phyloP scores from a whole-genome alignment of 2,888 invertebrate genomes.

The Patella ulyssiponensis region DNA sequence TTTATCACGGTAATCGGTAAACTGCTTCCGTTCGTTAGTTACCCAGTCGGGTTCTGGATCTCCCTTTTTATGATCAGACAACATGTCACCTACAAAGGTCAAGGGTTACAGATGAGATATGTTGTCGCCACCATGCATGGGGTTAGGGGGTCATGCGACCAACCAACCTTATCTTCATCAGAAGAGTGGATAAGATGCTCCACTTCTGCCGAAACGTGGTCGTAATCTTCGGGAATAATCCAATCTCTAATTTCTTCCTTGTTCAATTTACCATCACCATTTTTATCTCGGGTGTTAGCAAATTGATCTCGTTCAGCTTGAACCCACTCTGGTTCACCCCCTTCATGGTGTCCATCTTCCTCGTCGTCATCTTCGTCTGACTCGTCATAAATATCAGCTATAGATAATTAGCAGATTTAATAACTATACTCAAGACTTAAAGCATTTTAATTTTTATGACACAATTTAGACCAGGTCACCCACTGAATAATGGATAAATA shows the following conservation, averaged over 20 bases:
- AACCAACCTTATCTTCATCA: conserved; percentile 82
- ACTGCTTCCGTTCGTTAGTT: conserved; percentile 91
- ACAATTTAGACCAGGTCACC: no score
- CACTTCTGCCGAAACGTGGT: conserved; percentile 95
- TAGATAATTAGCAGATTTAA: conserved; percentile 35
- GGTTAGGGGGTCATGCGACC: neutral
- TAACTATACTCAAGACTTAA: no score
- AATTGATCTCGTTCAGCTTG: conserved; percentile 93
- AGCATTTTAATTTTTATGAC: no score
- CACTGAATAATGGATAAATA: no score
- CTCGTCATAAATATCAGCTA: conserved; percentile 71
- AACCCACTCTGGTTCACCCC: conserved; percentile 93
- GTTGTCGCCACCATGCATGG: conserved; percentile 10
- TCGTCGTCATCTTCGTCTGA: conserved; percentile 55
- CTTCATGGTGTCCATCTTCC: conserved; percentile 47
- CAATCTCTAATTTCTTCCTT: conserved; percentile 84
- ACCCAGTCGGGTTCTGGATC: conserved; percentile 94
- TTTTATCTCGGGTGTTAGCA: conserved; percentile 82
- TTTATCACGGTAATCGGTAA: conserved; percentile 84
- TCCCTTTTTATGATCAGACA: conserved; percentile 75
- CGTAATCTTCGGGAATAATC: conserved; percentile 95
- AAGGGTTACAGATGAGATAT: conserved; percentile 31
- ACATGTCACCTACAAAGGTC: conserved; percentile 83
- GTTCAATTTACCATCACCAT: conserved; percentile 89
- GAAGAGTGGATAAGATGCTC: conserved; percentile 93